Conservation (phyloP, 2,888 invertebrate species). For the Heliconius aoede region DNA sequence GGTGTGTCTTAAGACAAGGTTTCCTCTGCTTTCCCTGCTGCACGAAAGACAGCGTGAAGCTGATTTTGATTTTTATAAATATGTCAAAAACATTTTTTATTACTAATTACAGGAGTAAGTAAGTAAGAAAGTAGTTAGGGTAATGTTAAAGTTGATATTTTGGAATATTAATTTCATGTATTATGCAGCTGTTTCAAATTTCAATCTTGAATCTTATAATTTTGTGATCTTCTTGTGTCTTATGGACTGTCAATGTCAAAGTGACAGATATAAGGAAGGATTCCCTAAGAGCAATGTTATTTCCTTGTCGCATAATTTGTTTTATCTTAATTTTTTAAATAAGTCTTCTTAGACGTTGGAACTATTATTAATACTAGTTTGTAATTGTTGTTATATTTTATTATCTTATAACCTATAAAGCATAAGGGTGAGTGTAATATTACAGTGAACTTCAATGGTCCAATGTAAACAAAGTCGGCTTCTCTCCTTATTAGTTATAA, state of each 20-base stretch:
- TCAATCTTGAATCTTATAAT: too few relatives aligned
- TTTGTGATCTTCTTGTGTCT: background rate
- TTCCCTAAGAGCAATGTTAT: constrained; percentile 12
- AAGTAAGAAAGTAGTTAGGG: too few relatives aligned
- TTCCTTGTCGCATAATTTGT: constrained; percentile 4
- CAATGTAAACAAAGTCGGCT: constrained; percentile 26
- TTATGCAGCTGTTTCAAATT: too few relatives aligned
- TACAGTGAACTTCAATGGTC: constrained; percentile 18
- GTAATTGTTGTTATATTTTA: background rate
- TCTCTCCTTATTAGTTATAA: background rate
- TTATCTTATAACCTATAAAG: constrained; percentile 1
- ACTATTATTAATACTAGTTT: background rate
- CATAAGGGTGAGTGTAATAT: constrained; percentile 5
- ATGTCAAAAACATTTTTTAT: too few relatives aligned
- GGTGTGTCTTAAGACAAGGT: too few relatives aligned
- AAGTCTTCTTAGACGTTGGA: background rate
- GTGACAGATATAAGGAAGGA: constrained; percentile 16
- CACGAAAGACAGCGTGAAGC: too few relatives aligned
- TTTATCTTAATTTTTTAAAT: background rate
- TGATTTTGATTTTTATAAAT: too few relatives aligned
- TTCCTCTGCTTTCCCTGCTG: too few relatives aligned
- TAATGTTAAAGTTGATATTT: too few relatives aligned
- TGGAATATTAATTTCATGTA: too few relatives aligned
- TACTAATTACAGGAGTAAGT: too few relatives aligned
- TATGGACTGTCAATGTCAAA: constrained; percentile 21